Evolutionary conservation across 1,140 invertebrate species (phyloP).

Genomic region (Danaus melanippus): DNA sequence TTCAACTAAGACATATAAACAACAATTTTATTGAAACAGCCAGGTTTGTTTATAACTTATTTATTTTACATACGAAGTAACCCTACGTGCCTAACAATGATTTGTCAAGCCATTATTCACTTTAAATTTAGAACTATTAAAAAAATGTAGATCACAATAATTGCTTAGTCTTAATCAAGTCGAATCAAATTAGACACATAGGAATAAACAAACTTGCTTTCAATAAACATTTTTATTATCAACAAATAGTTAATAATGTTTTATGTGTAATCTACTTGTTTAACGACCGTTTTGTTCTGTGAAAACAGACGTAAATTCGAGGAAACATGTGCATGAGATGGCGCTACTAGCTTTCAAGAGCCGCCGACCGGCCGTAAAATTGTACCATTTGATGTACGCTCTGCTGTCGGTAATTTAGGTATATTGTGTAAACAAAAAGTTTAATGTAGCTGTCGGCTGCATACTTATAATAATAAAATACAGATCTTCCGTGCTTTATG

Average conservation of each 20-base stretch:
- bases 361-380: slow-evolving; percentile 57
- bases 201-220: slow-evolving; percentile 10
- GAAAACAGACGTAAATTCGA: slow-evolving; percentile 70
- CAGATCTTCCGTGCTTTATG: slow-evolving; percentile 7
- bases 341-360: slow-evolving; percentile 61
- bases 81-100: no score
- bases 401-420: slow-evolving; percentile 47
- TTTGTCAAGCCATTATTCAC: no score
- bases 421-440: slow-evolving; percentile 56
- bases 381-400: slow-evolving; percentile 56
- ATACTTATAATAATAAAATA: not conserved
- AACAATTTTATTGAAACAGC: no score
- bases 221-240: slow-evolving; percentile 42
- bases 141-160: no score
- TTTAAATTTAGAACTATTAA: no score
- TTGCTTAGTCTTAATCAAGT: slow-evolving; percentile 5
- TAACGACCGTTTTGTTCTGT: slow-evolving; percentile 60
- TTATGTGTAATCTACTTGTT: slow-evolving; percentile 58
- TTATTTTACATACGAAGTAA: no score
- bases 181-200: slow-evolving; percentile 10
- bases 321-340: slow-evolving; percentile 65
- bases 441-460: slow-evolving; percentile 46
- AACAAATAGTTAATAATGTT: slow-evolving; percentile 61
- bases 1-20: no score
- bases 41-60: no score